Evolutionary conservation across 2,113 vertebrate species (phyloP).

Genomic region (Ctenodactylus gundi): DNA sequence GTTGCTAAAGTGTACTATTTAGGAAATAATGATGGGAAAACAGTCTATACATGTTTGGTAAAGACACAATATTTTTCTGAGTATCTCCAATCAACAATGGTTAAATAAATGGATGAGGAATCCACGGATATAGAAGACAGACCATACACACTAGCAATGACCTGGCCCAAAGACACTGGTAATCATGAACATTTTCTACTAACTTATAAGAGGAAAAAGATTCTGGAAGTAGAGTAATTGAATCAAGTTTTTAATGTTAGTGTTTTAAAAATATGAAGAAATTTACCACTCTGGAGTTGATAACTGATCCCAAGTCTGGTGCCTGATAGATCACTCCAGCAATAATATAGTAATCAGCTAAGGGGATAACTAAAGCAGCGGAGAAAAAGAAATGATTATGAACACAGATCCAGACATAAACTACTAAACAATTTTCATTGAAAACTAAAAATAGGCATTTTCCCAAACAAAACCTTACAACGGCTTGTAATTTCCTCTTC

Average conservation of each 20-base stretch:
- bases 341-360: slow-evolving; percentile 98
- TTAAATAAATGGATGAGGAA: not conserved
- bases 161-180: slow-evolving; percentile 8
- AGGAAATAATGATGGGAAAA: not conserved
- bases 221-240: not conserved
- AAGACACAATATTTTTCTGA: not conserved
- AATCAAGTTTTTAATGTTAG: slow-evolving; percentile 19
- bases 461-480: not conserved
- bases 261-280: slow-evolving; percentile 38
- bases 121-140: not conserved
- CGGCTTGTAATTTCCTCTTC: not conserved
- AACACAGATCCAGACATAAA: not conserved
- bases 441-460: not conserved
- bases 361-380: slow-evolving; percentile 87
- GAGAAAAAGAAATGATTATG: not conserved
- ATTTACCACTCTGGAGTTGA: slow-evolving; percentile 97
- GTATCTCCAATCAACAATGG: not conserved
- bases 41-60: not conserved
- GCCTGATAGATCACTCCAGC: slow-evolving; percentile 99
- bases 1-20: not conserved
- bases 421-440: not conserved
- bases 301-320: slow-evolving; percentile 97
- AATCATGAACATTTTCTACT: not conserved
- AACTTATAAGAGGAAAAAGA: not conserved
- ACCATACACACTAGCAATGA: not conserved